Evolutionary conservation across 2,888 invertebrate species (phyloP), one percentile per base, ranked within the genome.

Genomic region (Galeopsomyia nigrocyanea): DNA sequence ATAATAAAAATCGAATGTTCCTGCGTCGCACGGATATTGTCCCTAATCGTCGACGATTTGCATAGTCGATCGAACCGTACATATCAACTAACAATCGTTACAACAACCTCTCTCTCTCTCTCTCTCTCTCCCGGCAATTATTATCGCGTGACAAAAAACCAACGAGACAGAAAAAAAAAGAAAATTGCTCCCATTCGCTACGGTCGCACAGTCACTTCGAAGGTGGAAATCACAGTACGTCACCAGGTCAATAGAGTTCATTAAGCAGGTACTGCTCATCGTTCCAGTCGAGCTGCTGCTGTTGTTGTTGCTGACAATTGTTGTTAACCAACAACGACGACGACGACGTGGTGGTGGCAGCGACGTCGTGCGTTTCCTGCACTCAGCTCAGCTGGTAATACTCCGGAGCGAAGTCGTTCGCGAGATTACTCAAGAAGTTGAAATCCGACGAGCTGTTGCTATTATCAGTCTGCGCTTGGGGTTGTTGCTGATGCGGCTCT

Each of bases 371-470:
- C 46, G 78, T 79, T 79, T 86, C 85, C 76, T 83, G 80, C 75
- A 81, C 87, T 89, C 89, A 90, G 87, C 91, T 91, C 85, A 92
- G 90, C 86, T 92, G 91, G 84, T 96, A 96, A 87, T 96, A 96
- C 87, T 97, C 96, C 10, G 96, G 96, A 21, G 94, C 95, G 86
- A 96, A 96, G 86, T 96, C 96, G 86, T 95, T 96, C 77, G 96
- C 95, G 83, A 96, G 89, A 86, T 95, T 96, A 87, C 95, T 95
- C 76, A 97, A 90, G 86, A 97, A 97, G 87, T 96, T 96, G 87
- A 96, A 96, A 87, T 96, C 96, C 46, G 96, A 95, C n/a, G 95
- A 95, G 84, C 94, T 95, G 86, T 95, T 95, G 80, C 94, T 95
- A 87, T 95, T 95, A 81, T 95, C 95, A 62, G 93, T 91, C 22